phyloP scores from a whole-genome alignment of 1,140 invertebrate species.

The Grapholita molesta region DNA sequence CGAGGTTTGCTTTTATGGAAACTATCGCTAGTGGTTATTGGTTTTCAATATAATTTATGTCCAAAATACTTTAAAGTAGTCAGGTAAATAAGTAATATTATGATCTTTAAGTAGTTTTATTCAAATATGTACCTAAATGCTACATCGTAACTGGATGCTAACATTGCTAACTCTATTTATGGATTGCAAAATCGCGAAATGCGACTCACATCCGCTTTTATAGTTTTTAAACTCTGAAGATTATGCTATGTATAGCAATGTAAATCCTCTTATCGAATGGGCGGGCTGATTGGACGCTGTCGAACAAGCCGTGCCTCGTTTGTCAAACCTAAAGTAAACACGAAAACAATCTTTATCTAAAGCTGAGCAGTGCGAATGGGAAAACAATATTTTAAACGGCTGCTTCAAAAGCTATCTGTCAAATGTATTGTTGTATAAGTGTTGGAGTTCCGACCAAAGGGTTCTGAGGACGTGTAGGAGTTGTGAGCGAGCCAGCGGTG shows the following conservation, averaged over 20 bases:
- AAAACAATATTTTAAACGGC: constrained; percentile 11
- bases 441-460: neutral
- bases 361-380: constrained; percentile 12
- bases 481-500: constrained; percentile 27
- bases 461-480: neutral
- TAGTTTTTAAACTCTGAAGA: too few species aligned
- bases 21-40: neutral
- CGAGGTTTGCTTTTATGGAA: constrained; percentile 19
- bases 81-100: neutral
- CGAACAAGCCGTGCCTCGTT: neutral
- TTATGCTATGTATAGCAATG: constrained; percentile 25
- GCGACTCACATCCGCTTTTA: neutral
- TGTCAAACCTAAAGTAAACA: constrained; percentile 4
- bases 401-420: neutral
- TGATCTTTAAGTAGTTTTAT: neutral
- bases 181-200: neutral
- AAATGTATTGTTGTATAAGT: neutral
- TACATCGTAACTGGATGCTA: constrained; percentile 2
- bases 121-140: neutral
- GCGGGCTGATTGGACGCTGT: neutral
- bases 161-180: neutral
- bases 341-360: constrained; percentile 3
- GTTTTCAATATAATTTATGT: neutral
- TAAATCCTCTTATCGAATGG: neutral
- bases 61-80: neutral